These are phyloP conservation scores for Hoplostethus mediterraneus DNA, from an alignment of 2,797 vertebrate species.

Conservation along the genomic window DNA sequence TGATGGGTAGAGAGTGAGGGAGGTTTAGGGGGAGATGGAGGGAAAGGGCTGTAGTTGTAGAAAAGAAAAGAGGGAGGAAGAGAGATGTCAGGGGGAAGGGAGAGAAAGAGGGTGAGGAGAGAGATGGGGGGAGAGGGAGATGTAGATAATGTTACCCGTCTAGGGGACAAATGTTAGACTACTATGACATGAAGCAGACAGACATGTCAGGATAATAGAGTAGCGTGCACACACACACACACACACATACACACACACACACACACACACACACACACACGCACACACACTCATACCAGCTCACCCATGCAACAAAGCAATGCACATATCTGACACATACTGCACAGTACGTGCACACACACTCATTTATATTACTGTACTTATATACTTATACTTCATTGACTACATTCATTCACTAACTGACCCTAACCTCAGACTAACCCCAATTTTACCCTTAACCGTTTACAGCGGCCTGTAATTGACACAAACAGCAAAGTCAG, in stretches of 20 bases:
- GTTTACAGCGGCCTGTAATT: too few relatives aligned
- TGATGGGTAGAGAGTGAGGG: neutral
- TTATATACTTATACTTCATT: too few relatives aligned
- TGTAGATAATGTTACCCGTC: constrained; percentile 47
- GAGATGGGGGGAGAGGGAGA: neutral
- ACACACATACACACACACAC: neutral
- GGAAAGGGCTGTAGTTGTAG: neutral
- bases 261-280: constrained; percentile 9
- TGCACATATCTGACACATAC: too few relatives aligned
- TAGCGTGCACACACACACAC: neutral
- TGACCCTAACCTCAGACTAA: too few relatives aligned
- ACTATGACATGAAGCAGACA: constrained; percentile 48
- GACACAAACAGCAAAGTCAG: too few relatives aligned
- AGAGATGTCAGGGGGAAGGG: too few relatives aligned
- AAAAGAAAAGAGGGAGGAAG: neutral
- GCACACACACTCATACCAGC: neutral
- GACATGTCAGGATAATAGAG: constrained; percentile 41
- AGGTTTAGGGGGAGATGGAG: too few relatives aligned
- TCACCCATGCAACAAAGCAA: neutral
- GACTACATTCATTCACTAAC: too few relatives aligned
- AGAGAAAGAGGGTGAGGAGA: neutral
- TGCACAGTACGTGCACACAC: too few relatives aligned
- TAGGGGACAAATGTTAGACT: constrained; percentile 45
- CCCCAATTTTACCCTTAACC: too few relatives aligned
- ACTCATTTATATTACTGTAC: too few relatives aligned